Percentiles rank a stretch among this genome's conserved stretches.
Evolutionary conservation across 2,113 vertebrate species (phyloP).

Genomic region (Alexandromys fortis): DNA sequence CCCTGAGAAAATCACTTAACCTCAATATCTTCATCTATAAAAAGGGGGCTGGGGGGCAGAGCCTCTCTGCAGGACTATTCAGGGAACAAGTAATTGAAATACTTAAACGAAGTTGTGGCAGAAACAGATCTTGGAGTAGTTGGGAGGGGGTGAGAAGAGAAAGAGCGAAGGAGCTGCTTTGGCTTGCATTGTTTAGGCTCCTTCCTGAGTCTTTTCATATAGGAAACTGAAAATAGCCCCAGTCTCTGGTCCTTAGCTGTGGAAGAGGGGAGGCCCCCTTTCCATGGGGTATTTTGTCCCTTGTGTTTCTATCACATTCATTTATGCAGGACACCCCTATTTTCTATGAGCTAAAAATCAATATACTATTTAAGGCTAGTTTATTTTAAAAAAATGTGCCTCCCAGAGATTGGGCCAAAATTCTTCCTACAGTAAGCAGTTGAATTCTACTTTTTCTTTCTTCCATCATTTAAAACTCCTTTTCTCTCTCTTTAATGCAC

Average conservation of each 20-base stretch:
- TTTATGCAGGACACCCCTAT: constrained; percentile 20
- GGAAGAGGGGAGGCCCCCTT: not conserved
- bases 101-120: constrained; percentile 75
- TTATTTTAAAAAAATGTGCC: not conserved
- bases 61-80: constrained; percentile 67
- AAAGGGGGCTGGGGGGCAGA: constrained; percentile 61
- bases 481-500: constrained; percentile 16
- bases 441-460: not conserved
- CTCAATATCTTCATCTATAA: constrained; percentile 79
- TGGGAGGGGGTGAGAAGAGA: not conserved
- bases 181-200: constrained; percentile 52
- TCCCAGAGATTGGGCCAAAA: constrained; percentile 19
- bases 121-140: constrained; percentile 72
- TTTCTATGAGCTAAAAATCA: not conserved
- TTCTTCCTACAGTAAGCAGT: not conserved
- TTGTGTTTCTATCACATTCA: constrained; percentile 32
- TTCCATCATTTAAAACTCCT: not conserved
- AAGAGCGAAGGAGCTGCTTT: constrained; percentile 50
- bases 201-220: constrained; percentile 42
- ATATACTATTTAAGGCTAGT: constrained; percentile 53
- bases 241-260: constrained; percentile 4
- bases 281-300: constrained; percentile 7
- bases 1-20: constrained; percentile 83
- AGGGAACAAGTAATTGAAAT: constrained; percentile 79
- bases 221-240: constrained; percentile 58